Evolutionary conservation across 2,113 vertebrate genomes (phyloP), one percentile per base, ranked within the genome.

Genomic region (Gasterosteus nipponicus): DNA sequence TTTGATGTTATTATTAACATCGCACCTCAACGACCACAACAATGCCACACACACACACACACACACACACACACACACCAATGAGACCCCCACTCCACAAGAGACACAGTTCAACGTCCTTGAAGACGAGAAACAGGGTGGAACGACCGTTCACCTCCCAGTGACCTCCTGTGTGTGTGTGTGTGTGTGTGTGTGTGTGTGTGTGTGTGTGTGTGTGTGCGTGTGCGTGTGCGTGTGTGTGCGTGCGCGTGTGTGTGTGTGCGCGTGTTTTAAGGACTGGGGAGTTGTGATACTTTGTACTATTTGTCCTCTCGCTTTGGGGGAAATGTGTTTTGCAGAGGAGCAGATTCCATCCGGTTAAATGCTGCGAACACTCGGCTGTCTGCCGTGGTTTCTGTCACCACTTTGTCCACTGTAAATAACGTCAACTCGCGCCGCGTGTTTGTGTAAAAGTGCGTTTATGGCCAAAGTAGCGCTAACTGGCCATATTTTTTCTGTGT

Each of bases 381-480:
- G 81, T 62, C 82, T 58, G 80, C 72, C 89, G 89, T 90, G 91
- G 89, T 89, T 92, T 90, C 78, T 91, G 89, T 92, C 91, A 92
- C 85, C 79, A 83, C 89, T 90, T 80, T 85, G 89, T 90, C 89
- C 90, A 84, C 85, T 85, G 86, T 91, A 92, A 93, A 93, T 91
- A 93, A 91, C 89, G 89, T 91, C 88, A 89, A 83, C 81, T 78
- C 74, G 75, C 85, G 84, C 77, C 74, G 83, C 71, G 54, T 91
- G 91, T 89, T 92, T 90, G 88, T 85, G 84, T 82, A 78, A 86
- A 88, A 91, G 86, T 80, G 83, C 88, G 85, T 92, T 89, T 87
- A 88, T 86, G 70, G 74, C 57, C 70, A 86, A 89, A 89, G 88
- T 83, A 86, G 77, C 86, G 73, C 62, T 80, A 86, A 87, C 80